Conservation (phyloP, 2,888 invertebrate species). For the Netelia melanura region DNA sequence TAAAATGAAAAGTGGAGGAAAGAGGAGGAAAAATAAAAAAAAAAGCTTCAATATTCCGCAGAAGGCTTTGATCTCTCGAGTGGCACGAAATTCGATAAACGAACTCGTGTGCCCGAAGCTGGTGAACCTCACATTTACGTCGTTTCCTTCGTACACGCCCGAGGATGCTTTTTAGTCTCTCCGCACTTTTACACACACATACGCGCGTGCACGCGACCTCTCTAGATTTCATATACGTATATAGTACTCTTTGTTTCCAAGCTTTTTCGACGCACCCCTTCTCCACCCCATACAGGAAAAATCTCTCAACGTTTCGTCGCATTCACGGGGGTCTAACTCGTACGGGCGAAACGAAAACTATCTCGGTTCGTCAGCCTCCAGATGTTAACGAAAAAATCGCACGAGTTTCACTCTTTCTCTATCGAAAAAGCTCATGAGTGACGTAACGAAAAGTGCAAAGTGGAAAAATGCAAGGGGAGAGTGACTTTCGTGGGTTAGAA, state of each 20-base stretch:
- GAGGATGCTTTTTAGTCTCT: slow-evolving; percentile 37
- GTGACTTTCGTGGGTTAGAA: not conserved
- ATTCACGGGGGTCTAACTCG: slow-evolving; percentile 31
- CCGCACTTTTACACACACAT: slow-evolving; percentile 2
- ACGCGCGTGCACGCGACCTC: not conserved
- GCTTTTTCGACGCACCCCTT: not conserved
- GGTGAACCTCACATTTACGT: slow-evolving; percentile 32
- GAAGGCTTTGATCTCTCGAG: slow-evolving; percentile 64
- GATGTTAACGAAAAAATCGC: slow-evolving; percentile 22
- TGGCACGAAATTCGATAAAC: slow-evolving; percentile 64
- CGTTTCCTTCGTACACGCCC: slow-evolving; percentile 16
- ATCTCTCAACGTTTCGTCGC: slow-evolving; percentile 16
- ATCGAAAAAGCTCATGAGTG: not conserved
- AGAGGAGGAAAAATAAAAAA: slow-evolving; percentile 13
- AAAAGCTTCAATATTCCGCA: slow-evolving; percentile 49
- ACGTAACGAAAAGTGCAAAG: slow-evolving; percentile 6
- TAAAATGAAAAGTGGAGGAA: slow-evolving; percentile 43
- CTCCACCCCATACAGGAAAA: not conserved
- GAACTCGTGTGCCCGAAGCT: slow-evolving; percentile 52
- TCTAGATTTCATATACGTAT: not conserved
- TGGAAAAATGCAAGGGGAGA: not conserved
- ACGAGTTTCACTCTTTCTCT: not conserved
- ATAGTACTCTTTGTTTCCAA: slow-evolving; percentile 23
- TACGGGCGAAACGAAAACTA: slow-evolving; percentile 31
- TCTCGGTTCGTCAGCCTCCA: slow-evolving; percentile 39